phyloP scores from a whole-genome alignment of 2,797 vertebrate species.

The Poecilia wingei region DNA sequence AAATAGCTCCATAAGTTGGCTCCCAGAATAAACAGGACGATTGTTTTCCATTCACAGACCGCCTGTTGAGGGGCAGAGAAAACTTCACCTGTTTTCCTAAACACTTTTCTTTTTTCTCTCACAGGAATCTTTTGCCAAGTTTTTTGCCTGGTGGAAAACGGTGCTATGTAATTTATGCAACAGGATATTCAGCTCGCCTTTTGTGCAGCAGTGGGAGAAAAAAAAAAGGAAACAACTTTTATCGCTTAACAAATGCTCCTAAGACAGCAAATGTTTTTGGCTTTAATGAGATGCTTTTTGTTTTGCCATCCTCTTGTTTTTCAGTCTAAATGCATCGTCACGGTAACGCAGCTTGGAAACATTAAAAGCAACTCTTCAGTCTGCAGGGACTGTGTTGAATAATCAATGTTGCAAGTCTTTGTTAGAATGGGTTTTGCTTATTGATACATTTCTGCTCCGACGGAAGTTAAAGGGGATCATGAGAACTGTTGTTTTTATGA shows the following conservation, averaged over 20 bases:
- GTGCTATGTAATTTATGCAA: constrained; percentile 4
- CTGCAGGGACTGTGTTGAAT: background rate
- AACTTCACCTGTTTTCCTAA: constrained; percentile 15
- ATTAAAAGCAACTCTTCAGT: background rate
- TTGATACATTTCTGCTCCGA: background rate
- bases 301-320: background rate
- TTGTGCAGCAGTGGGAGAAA: background rate
- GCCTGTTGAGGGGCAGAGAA: constrained; percentile 12
- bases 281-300: background rate
- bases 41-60: constrained; percentile 39
- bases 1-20: constrained; percentile 22
- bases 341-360: background rate
- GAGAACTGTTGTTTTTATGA: background rate
- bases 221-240: background rate
- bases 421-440: background rate
- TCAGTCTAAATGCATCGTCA: background rate
- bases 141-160: constrained; percentile 16
- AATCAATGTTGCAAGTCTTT: background rate
- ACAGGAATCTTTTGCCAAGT: background rate
- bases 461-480: background rate
- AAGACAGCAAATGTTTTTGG: background rate
- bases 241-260: background rate
- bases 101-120: constrained; percentile 23
- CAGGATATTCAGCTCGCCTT: background rate
- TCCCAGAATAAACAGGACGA: constrained; percentile 16